These are phyloP conservation scores for Xanthorhoe designata DNA, from an alignment of 2,888 invertebrate species.

Conservation along the genomic window DNA sequence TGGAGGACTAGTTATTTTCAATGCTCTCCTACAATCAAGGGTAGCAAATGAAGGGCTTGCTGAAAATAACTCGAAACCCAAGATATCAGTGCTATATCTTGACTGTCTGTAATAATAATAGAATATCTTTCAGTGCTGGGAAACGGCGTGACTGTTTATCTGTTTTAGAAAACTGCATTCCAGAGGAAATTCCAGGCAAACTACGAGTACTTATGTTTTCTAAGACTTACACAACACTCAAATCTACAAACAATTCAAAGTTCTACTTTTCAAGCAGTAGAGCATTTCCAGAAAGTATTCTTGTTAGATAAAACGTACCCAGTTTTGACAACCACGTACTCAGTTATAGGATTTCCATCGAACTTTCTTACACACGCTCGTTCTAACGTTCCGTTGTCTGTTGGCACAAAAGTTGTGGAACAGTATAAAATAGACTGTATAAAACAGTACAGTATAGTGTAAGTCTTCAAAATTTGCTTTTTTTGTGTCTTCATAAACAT, in stretches of 20 bases:
- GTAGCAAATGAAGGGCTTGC: too few species aligned
- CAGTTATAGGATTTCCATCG: constrained; percentile 56
- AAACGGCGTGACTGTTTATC: too few species aligned
- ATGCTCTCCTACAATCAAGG: too few species aligned
- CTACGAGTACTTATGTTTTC: neutral
- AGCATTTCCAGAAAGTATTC: constrained; percentile 25
- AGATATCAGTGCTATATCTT: too few species aligned
- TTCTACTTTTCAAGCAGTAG: constrained; percentile 14
- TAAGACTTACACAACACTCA: constrained; percentile 8
- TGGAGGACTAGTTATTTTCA: too few species aligned
- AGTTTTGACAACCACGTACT: constrained; percentile 61
- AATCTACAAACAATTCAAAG: constrained; percentile 13
- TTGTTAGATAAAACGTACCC: constrained; percentile 34
- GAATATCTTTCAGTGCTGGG: too few species aligned
- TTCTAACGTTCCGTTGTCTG: constrained; percentile 31
- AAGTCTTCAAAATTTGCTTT: neutral
- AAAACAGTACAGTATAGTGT: too few species aligned
- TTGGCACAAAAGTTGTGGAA: constrained; percentile 21
- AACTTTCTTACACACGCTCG: constrained; percentile 53
- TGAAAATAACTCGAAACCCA: too few species aligned
- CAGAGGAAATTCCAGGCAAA: neutral
- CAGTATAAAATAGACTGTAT: too few species aligned
- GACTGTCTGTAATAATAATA: too few species aligned
- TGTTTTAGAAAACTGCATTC: too few species aligned
- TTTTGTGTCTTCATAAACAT: neutral